Percentiles rank a stretch among this genome's conserved stretches.
Evolutionary conservation across 92 coral and sea anemone species (phyloP).

Genomic region (Pocillopora grandis): DNA sequence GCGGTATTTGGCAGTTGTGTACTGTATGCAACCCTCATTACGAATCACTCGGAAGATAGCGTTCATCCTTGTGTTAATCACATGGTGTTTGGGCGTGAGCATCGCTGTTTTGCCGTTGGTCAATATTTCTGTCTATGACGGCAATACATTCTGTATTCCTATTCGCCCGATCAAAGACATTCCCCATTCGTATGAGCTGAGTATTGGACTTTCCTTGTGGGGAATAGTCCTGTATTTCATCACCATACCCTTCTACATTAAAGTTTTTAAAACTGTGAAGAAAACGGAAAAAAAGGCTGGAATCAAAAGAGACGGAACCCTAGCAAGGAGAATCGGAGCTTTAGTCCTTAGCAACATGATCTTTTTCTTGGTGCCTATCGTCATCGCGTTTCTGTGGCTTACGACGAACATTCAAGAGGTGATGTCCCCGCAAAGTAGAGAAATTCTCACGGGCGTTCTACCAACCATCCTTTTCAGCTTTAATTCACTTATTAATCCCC

Average conservation of each 20-base stretch:
- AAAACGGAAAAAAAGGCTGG: constrained; percentile 44
- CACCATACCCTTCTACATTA: constrained; percentile 62
- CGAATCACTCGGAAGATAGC: constrained; percentile 58
- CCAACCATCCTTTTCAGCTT: constrained; percentile 70
- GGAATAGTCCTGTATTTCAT: constrained; percentile 52
- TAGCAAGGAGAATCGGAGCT: constrained; percentile 66
- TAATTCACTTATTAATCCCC: constrained; percentile 72
- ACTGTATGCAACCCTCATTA: constrained; percentile 68
- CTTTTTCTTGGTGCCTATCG: constrained; percentile 67
- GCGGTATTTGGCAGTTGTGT: constrained; percentile 68
- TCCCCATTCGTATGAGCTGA: constrained; percentile 62
- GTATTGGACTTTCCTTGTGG: constrained; percentile 40
- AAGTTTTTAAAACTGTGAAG: constrained; percentile 57
- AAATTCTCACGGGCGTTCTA: constrained; percentile 69
- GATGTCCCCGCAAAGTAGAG: constrained; percentile 56
- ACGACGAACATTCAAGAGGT: constrained; percentile 52
- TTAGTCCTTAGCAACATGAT: constrained; percentile 77
- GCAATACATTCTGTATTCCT: constrained; percentile 81
- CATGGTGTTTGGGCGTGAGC: constrained; percentile 61
- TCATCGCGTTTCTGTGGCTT: constrained; percentile 70
- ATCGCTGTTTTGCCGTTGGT: constrained; percentile 56
- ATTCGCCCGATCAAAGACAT: constrained; percentile 67
- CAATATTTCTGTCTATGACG: constrained; percentile 70
- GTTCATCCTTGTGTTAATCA: constrained; percentile 21
- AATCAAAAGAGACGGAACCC: constrained; percentile 36